Conservation (phyloP, 1,140 invertebrate species). For the Popillia japonica region DNA sequence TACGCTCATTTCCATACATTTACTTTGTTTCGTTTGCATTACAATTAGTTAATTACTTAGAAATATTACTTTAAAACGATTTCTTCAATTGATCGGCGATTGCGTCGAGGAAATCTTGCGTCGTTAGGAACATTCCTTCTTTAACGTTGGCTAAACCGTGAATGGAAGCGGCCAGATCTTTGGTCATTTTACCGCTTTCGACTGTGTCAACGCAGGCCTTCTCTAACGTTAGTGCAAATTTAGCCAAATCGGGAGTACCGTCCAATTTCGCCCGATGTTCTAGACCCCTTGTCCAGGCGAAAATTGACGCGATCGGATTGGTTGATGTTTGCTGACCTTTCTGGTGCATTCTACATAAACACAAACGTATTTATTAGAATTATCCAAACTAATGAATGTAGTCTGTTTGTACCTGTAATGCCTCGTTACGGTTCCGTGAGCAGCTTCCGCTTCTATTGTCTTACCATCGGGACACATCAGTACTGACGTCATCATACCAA, state of each 20-base stretch:
- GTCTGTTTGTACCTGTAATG: constrained; percentile 78
- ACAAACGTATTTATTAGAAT: background rate
- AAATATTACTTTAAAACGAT: constrained; percentile 54
- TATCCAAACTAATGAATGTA: background rate
- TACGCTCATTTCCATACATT: constrained; percentile 9
- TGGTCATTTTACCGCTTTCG: constrained; percentile 89
- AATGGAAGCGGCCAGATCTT: constrained; percentile 89
- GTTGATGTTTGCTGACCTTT: constrained; percentile 86
- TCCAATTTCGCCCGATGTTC: constrained; percentile 86
- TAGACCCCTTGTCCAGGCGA: constrained; percentile 89
- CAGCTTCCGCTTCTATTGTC: constrained; percentile 90
- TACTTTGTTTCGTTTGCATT: background rate
- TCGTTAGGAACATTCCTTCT: constrained; percentile 83
- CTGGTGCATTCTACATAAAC: constrained; percentile 69
- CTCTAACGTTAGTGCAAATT: constrained; percentile 65
- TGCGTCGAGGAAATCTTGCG: constrained; percentile 85
- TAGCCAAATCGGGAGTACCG: constrained; percentile 74
- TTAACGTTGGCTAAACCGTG: constrained; percentile 80
- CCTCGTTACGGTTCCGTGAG: constrained; percentile 90
- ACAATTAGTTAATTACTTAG: background rate
- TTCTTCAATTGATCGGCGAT: constrained; percentile 79
- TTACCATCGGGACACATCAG: constrained; percentile 91
- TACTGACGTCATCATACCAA: constrained; percentile 93
- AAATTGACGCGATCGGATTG: constrained; percentile 92
- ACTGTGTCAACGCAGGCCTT: constrained; percentile 86